Evolutionary conservation across 2,113 vertebrate genomes (phyloP), one percentile per base, ranked within the genome.

Genomic region (Brachirus orientalis): DNA sequence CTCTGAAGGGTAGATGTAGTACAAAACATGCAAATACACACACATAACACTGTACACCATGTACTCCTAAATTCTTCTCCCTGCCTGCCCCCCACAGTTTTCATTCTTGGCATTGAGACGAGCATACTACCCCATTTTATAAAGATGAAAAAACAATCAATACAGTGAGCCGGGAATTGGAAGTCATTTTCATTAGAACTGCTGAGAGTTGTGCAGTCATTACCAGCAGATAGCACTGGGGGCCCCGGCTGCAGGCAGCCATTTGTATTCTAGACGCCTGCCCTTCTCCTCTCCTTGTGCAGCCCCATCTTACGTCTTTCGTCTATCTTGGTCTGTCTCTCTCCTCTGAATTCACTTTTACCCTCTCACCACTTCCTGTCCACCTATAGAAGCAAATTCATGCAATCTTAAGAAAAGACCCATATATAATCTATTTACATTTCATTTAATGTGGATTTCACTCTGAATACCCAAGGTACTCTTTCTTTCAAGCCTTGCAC

Each of bases 81-180:
- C 53, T 66, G 6, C 22, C 48, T 33, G 22, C 37, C 22, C 48
- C 62, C 74, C 14, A 1, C 50, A 43, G 69, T 74, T 78, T 77
- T 72, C 72, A 75, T 79, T 80, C 82, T 81, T 83, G 80, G 83
- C 77, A 38, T 56, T 50, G 80, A 86, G 85, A 86, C 79, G 59
- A 75, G 78, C 68, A 76, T 59, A 63, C 75, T 63, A 83, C 63
- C 80, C 66, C 82, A 88, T 93, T 92, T 92, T 86, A 87, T 87
- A 91, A 92, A 90, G 90, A 90, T 84, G 90, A 92, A 89, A 93
- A 91, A 86, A 88, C 91, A 92, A 93, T 93, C 91, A 90, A 91
- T 92, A 91, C 83, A 90, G 85, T 79, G 87, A 83, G 84, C 74
- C 22, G 83, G 90, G 90, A 92, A 92, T 92, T 91, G 91, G 89